Base-by-base conservation (phyloP, 2,888 invertebrate species). In the Apamea anceps region DNA sequence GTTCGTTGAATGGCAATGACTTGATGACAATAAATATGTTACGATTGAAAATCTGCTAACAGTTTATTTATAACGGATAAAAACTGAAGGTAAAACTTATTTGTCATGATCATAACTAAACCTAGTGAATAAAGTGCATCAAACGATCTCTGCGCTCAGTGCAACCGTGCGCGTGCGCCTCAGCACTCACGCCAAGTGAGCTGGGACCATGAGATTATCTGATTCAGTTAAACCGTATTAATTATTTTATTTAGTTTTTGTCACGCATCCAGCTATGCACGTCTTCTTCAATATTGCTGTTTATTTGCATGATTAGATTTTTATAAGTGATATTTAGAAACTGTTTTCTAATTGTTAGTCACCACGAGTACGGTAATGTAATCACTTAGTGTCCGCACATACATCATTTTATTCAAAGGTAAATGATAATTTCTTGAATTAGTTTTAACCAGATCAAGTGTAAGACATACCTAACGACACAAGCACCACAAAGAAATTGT, bases 231-330 rank as follows among this genome's bases (percentile, higher is more conserved):
- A 91, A 94, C 91, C 91, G 91, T 93, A 91, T 92, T 86, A 88
- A 91, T 93, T 93, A 85, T 94, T 95, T 96, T 94, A 85, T 95
- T 96, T 95, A 93, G 93, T 96, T 96, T 89, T 94, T 94, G 92
- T 96, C 96, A 96, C 97, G 97, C 97, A 96, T 96, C 95, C 96
- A 96, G 96, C 96, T 96, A 94, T 96, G 97, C 97, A 97, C 96
- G 96, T 94, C 90, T 95, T 93, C 93, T 96, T 96, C 92, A 92
- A 96, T 96, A 94, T 96, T 95, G 96, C 96, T 96, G 94, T 96
- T 95, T 93, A 92, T 93, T 80, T 96, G 97, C 97, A 97, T 96
- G 97, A 91, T 85, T 94, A 95, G 94, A 94, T 93, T 93, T 94
- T 95, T 93, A 92, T 92, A 84, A 84, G 79, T 91, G 91, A 90